Base-by-base conservation (phyloP, 1,140 invertebrate species). In the Eufriesea mexicana region DNA sequence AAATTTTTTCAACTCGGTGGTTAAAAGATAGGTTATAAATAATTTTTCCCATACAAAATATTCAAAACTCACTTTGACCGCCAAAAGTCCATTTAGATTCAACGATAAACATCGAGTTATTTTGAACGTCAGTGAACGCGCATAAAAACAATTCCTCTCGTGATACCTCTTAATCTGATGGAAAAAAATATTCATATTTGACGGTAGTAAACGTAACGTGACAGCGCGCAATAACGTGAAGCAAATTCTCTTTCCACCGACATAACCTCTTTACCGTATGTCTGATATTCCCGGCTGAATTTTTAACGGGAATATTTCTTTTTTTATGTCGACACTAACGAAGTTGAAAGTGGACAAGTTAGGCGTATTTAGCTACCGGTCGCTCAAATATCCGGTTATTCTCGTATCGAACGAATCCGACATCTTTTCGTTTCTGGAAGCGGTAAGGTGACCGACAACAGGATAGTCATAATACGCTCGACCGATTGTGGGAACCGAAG, bases 401-500 rank as follows among this genome's bases (percentile, higher is more conserved):
- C 47, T 54, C 23, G n/a, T 71, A 71, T 71, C 28, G 72, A 74
- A 75, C 25, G 49, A 47, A 55, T 66, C 42, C 9, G 75, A 83
- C 35, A 72, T 70, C 64, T 83, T 79, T 59, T 79, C 42, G n/a
- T 25, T 35, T 49, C n/a, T 55, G 47, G 35, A 51, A 80, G 9
- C 25, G 42, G 51, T 25, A 42, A 9, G 16, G 9, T 25, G 45
- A 68, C 12, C 71, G 71, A 67, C 49, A 54, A 70, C 54, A 14
- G 54, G 10, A 70, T 61, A 77, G 42, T 72, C 57, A 35, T 72
- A 54, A 81, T 49, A 81, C 51, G 62, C 61, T 75, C 20, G 71
- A 57, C n/a, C 57, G 79, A 81, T 81, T 45, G 47, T 62, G 51
- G 59, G 57, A 81, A 81, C 16, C n/a, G 68, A 61, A 64, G 23